Base-by-base conservation (phyloP, 2,888 invertebrate genomes). In the Eupithecia dodoneata region DNA sequence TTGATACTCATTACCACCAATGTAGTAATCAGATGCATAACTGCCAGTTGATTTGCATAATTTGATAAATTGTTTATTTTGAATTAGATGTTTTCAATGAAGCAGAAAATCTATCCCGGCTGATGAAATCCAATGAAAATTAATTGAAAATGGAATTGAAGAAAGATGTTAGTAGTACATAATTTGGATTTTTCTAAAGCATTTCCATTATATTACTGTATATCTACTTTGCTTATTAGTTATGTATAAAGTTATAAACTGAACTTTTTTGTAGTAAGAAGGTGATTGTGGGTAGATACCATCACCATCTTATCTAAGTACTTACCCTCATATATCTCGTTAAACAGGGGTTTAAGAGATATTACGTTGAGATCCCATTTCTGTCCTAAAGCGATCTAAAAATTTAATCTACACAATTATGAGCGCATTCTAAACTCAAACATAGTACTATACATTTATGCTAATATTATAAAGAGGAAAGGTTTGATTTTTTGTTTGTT, bases 1-100 rank as follows among this genome's bases (percentile, higher is more conserved):
- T 59, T 66, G 70, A 76, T 76, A 73, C 74, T 70, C 63, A 75
- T 65, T 55, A 59, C 18, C 52, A n/a, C 12, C 30, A 59, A 59
- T 59, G 18, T 18, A 4, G 59, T 72, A 75, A 73, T 75, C 75
- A 79, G 72, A 67, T 69, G 45, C 18, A 63, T 9, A 12, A 18
- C 70, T 7, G n/a, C 18, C 18, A 59, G 18, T 30, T 63, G 63
- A 63, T 63, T 63, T 30, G 63, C 30, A 63, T 70, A 70, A 45
- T 30, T 47, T 18, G 42, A 18, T 10, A n/a, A 70, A 52, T 69
- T 59, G 13, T 66, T 66, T 66, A 42, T 18, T 66, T 66, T 66
- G 41, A 42, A 42, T 15, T 42, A 66, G 66, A 66, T 42, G 2
- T 42, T 42, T 42, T 42, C 66, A 66, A 42, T 66, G 15, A 7